phyloP scores from a whole-genome alignment of 2,888 invertebrate species.

The Drosophila tanythrix region DNA sequence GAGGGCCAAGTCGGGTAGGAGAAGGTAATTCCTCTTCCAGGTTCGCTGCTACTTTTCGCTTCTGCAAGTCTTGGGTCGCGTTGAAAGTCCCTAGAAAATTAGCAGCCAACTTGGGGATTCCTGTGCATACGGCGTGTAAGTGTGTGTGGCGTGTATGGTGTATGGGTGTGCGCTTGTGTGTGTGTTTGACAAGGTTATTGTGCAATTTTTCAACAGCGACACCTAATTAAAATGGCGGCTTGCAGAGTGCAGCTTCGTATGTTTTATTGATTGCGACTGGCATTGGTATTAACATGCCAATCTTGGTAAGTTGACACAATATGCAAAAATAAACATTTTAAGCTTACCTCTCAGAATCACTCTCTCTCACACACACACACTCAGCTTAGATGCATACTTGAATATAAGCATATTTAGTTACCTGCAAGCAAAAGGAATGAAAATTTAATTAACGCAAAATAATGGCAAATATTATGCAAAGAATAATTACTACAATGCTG shows the following conservation, averaged over 20 bases:
- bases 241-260: slow-evolving; percentile 1
- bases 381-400: neutral
- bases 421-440: slow-evolving; percentile 51
- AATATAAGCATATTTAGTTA: slow-evolving; percentile 26
- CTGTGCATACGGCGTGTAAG: neutral
- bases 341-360: slow-evolving; percentile 22
- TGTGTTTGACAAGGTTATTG: neutral
- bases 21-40: neutral
- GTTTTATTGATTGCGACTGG: slow-evolving; percentile 30
- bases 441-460: slow-evolving; percentile 24
- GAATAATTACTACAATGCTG: neutral
- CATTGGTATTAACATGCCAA: slow-evolving; percentile 12
- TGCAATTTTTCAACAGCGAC: slow-evolving; percentile 14
- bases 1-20: neutral
- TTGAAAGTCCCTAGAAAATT: slow-evolving; percentile 26
- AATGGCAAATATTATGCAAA: slow-evolving; percentile 21
- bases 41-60: slow-evolving; percentile 15
- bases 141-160: neutral
- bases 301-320: slow-evolving; percentile 10
- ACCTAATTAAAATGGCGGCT: slow-evolving; percentile 36
- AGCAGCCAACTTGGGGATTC: slow-evolving; percentile 23
- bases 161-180: neutral
- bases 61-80: slow-evolving; percentile 9
- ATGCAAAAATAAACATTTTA: slow-evolving; percentile 25
- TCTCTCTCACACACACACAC: neutral